Evolutionary conservation across 2,888 invertebrate genomes (phyloP).

Genomic region (Orthonevra nobilis): DNA sequence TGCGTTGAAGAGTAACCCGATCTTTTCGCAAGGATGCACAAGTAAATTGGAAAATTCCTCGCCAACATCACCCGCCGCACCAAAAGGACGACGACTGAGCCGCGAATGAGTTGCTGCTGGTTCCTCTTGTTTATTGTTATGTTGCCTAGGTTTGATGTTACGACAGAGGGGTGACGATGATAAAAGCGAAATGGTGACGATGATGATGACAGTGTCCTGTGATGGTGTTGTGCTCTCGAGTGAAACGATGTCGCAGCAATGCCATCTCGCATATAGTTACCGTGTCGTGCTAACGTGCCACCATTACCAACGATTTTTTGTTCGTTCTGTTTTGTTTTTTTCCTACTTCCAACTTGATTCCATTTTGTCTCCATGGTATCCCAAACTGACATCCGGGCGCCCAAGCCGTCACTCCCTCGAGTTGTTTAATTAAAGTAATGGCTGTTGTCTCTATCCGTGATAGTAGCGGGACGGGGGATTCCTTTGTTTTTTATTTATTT

Average conservation of each 20-base stretch:
- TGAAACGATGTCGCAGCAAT: conserved; percentile 52
- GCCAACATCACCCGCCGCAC: conserved; percentile 14
- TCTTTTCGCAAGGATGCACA: conserved; percentile 71
- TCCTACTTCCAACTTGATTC: conserved; percentile 51
- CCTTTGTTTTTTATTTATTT: conserved; percentile 52
- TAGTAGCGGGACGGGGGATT: conserved; percentile 50
- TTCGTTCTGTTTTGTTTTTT: not conserved
- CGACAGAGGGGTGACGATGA: conserved; percentile 53
- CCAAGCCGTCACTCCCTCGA: conserved; percentile 28
- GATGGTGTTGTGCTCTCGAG: conserved; percentile 33
- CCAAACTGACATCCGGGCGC: not conserved
- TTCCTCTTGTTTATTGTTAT: conserved; percentile 64
- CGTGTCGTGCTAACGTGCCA: conserved; percentile 35
- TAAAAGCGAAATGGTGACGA: conserved; percentile 63
- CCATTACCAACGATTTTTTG: not conserved
- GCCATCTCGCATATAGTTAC: conserved; percentile 47
- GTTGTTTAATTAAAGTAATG: conserved; percentile 70
- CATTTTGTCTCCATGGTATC: conserved; percentile 36
- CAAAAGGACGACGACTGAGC: not conserved
- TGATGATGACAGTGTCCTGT: conserved; percentile 53
- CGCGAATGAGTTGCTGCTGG: conserved; percentile 33
- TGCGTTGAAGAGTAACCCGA: conserved; percentile 68
- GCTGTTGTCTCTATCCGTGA: conserved; percentile 60
- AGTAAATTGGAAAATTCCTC: conserved; percentile 71
- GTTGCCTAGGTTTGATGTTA: conserved; percentile 67